Conservation (phyloP, 2,797 vertebrate species). For the Rhyacichthys aspro region DNA sequence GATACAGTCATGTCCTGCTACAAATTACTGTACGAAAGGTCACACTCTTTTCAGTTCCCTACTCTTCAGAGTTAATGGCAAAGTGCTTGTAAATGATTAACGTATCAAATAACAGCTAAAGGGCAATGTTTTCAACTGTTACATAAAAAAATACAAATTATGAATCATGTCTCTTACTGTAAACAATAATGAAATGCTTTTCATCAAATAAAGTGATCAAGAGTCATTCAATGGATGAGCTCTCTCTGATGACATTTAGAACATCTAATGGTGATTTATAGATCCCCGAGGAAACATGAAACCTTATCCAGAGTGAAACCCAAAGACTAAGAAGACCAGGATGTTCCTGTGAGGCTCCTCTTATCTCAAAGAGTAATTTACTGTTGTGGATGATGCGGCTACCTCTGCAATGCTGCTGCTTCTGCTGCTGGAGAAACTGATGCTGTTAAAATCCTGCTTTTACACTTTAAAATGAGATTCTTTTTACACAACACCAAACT, state of each 20-base stretch:
- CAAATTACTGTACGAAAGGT: conserved; percentile 14
- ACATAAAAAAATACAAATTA: background rate
- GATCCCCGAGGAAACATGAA: background rate
- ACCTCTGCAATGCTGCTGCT: conserved; percentile 67
- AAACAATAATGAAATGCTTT: background rate
- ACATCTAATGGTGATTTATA: conserved; percentile 7
- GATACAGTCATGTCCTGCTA: conserved; percentile 10
- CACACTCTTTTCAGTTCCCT: background rate
- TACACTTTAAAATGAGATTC: background rate
- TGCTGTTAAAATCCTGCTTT: background rate
- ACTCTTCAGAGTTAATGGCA: background rate
- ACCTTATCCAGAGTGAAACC: conserved; percentile 25
- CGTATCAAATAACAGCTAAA: background rate
- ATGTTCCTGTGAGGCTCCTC: conserved; percentile 36
- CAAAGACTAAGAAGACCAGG: conserved; percentile 23
- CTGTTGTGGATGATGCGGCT: conserved; percentile 43
- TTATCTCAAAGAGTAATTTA: conserved; percentile 30
- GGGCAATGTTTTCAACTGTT: background rate
- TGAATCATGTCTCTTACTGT: background rate
- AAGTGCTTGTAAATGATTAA: background rate
- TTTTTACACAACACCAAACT: background rate
- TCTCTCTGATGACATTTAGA: conserved; percentile 11
- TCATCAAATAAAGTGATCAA: background rate
- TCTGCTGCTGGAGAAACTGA: conserved; percentile 6
- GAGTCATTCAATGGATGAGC: background rate